Base-by-base conservation (phyloP, 2,888 invertebrate species). In the Siphonodentalium dalli region DNA sequence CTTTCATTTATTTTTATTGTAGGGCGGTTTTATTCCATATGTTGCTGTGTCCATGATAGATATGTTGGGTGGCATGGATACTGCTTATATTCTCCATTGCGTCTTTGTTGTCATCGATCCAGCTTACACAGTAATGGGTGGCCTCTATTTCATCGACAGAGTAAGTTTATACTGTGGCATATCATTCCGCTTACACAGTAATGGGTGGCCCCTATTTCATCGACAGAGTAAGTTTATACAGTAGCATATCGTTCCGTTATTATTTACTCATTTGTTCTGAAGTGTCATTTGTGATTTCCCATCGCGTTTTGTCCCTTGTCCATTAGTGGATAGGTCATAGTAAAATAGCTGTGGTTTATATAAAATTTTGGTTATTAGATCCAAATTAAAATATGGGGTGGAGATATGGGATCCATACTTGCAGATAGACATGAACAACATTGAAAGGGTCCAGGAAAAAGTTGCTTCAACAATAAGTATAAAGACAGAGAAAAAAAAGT, bases 71-170 rank as follows among this genome's bases (percentile, higher is more conserved):
- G 42, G 51, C 5, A 23, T 45, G 5, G 33, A 46, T 28, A 52
- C 57, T 24, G 89, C 89, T 2, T 87, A 88, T 69, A 85, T 86
- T 41, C 83, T 91, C 6, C 92, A 92, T 77, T 83, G 87, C 28
- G 83, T 90, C 35, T 90, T 91, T 74, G 88, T 89, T 58, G 83
- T 90, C 44, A 71, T 90, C 49, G 88, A 90, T 75, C 89, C 91
- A 27, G 88, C 90, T 85, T 92, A 92, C 79, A 86, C 89, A 65
- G 90, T 92, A 1, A 91, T 90, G 77, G 91, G 91, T 11, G 88
- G 90, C 41, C 86, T 92, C 42, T 91, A 91, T 76, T 91, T 89
- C 77, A 88, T 91, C 41, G 89, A 90, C 77, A 87, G 90, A 68
- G 90, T 91, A 31, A 88, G 89, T 49, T 3, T 20, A 6, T 26